Percentiles rank a stretch among this genome's conserved stretches.
Conservation (phyloP, 2,888 invertebrate species). For the Eilema depressum region DNA sequence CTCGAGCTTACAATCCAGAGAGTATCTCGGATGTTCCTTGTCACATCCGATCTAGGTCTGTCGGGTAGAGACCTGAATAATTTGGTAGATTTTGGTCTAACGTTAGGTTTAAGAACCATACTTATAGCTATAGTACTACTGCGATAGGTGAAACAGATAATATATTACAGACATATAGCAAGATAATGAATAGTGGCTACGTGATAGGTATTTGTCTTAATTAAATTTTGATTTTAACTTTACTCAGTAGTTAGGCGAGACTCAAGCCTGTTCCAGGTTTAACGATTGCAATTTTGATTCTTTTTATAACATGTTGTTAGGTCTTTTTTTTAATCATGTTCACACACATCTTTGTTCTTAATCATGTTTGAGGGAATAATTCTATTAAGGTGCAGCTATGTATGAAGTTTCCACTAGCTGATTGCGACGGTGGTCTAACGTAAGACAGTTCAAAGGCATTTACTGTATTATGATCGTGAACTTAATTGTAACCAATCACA, state of each 20-base stretch:
- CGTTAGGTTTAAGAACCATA: not conserved
- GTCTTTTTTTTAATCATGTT: no score
- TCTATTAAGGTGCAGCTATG: not conserved
- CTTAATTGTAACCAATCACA: no score
- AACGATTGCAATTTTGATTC: no score
- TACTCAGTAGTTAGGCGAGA: no score
- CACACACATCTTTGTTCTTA: no score
- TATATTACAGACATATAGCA: not conserved
- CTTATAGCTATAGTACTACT: no score
- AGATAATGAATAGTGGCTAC: no score
- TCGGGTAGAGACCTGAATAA: constrained; percentile 47
- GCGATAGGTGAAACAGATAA: not conserved
- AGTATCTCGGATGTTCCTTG: constrained; percentile 38
- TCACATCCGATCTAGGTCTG: constrained; percentile 48
- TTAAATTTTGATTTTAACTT: no score
- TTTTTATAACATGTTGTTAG: no score
- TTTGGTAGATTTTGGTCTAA: not conserved
- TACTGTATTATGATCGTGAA: no score
- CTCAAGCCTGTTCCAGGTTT: not conserved
- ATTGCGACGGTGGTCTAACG: not conserved
- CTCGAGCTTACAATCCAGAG: constrained; percentile 39
- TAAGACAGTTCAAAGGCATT: not conserved
- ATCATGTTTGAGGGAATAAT: no score
- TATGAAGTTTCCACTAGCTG: not conserved
- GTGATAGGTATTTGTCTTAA: no score